Percentiles rank a stretch among this genome's conserved stretches.
These are phyloP conservation scores for Montipora efflorescens DNA, from an alignment of 64 coral and sea anemone genomes.

Conservation along the genomic window DNA sequence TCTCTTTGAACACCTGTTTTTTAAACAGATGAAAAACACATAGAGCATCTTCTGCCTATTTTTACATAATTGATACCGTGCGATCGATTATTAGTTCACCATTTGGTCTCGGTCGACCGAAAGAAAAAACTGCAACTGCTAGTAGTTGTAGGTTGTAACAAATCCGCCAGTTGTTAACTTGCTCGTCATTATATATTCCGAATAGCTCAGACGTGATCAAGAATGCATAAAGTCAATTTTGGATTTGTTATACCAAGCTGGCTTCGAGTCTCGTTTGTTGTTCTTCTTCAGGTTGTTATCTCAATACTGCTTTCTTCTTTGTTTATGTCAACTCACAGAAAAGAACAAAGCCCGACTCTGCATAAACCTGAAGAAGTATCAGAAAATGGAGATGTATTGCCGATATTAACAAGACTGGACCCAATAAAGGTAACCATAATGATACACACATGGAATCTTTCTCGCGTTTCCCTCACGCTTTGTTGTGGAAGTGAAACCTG, in stretches of 20 bases:
- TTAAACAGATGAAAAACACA: too few species aligned
- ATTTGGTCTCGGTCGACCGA: too few species aligned
- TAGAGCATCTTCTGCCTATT: too few species aligned
- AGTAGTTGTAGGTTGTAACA: neutral
- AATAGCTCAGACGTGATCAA: neutral
- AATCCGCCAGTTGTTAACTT: neutral
- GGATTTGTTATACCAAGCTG: neutral
- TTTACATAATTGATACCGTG: too few species aligned
- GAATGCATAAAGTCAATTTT: neutral
- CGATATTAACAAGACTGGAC: neutral
- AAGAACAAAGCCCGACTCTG: neutral
- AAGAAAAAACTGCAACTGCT: too few species aligned
- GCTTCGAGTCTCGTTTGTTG: neutral
- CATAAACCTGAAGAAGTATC: neutral
- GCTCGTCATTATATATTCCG: neutral
- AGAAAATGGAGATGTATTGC: neutral
- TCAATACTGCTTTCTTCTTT: conserved; percentile 22
- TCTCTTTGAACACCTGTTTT: neutral
- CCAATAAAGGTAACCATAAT: conserved; percentile 7
- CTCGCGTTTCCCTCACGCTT: neutral
- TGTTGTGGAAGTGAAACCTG: neutral
- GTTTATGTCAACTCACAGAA: conserved; percentile 26
- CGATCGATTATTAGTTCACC: too few species aligned
- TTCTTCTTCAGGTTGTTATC: neutral
- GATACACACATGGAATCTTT: too few species aligned